Percentiles rank a stretch among this genome's conserved stretches.
Evolutionary conservation across 1,140 invertebrate genomes (phyloP).

Genomic region (Stratiolaelaps scimitus): DNA sequence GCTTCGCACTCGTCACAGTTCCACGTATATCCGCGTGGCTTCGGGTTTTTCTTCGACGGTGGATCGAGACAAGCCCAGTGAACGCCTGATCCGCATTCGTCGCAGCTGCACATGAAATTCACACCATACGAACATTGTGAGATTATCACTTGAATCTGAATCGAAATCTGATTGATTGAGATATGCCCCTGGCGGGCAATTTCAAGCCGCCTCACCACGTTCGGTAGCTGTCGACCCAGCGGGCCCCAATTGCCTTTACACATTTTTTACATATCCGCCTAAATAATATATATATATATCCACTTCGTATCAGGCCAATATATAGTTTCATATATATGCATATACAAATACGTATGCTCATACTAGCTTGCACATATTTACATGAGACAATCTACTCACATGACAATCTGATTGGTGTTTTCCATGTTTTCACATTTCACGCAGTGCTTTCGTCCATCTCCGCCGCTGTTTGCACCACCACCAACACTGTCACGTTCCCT

Average conservation of each 20-base stretch:
- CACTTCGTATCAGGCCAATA: neutral
- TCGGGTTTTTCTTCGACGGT: conserved; percentile 80
- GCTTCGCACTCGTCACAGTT: conserved; percentile 81
- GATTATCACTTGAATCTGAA: conserved; percentile 27
- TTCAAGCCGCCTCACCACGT: conserved; percentile 34
- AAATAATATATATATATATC: neutral
- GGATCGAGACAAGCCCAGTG: conserved; percentile 84
- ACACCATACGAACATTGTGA: conserved; percentile 29
- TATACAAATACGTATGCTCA: no score
- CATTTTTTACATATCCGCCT: neutral
- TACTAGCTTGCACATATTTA: no score
- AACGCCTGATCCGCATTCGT: conserved; percentile 76
- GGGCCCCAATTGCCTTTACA: conserved; percentile 31
- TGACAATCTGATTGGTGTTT: conserved; percentile 3
- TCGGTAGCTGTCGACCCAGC: conserved; percentile 31
- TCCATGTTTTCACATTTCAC: conserved; percentile 2
- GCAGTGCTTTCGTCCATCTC: conserved; percentile 3
- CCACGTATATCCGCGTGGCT: conserved; percentile 83
- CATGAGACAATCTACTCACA: conserved; percentile 4
- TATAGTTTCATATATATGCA: no score
- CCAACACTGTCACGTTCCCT: no score
- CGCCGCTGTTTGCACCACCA: no score
- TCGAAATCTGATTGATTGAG: no score
- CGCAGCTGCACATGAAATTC: conserved; percentile 54
- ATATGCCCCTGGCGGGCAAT: no score